A percentile compares a stretch with the other conserved stretches of the same genome.
Evolutionary conservation across 2,113 vertebrate genomes (phyloP).

Genomic region (Platanista minor): DNA sequence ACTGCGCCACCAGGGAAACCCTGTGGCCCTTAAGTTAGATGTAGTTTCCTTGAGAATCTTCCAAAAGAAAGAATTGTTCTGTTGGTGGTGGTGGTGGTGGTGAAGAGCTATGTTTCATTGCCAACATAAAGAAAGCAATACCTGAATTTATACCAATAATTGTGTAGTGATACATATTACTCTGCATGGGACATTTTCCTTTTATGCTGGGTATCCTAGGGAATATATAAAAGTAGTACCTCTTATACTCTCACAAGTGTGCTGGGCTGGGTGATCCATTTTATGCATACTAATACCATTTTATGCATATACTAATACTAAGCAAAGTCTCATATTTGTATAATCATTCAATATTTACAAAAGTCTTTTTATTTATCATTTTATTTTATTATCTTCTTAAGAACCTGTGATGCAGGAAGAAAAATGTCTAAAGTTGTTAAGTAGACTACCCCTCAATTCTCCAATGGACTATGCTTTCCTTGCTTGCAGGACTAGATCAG

Average conservation of each 20-base stretch:
- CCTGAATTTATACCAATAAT: not conserved
- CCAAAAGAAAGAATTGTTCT: not conserved
- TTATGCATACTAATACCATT: not conserved
- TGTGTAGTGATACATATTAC: not conserved
- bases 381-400: not conserved
- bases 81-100: accelerated
- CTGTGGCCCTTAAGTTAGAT: not conserved
- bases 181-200: not conserved
- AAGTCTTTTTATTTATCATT: not conserved
- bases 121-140: not conserved
- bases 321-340: not conserved
- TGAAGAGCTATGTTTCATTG: not conserved
- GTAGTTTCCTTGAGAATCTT: not conserved
- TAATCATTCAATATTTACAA: not conserved
- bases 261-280: not conserved
- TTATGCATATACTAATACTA: not conserved
- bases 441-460: not conserved
- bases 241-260: not conserved
- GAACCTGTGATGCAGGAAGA: not conserved
- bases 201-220: accelerated
- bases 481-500: not conserved
- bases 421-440: not conserved
- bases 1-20: too few relatives aligned
- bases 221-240: not conserved
- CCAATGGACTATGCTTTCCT: not conserved